These are phyloP conservation scores for Diabrotica virgifera DNA, from an alignment of 1,140 invertebrate species.

Conservation along the genomic window DNA sequence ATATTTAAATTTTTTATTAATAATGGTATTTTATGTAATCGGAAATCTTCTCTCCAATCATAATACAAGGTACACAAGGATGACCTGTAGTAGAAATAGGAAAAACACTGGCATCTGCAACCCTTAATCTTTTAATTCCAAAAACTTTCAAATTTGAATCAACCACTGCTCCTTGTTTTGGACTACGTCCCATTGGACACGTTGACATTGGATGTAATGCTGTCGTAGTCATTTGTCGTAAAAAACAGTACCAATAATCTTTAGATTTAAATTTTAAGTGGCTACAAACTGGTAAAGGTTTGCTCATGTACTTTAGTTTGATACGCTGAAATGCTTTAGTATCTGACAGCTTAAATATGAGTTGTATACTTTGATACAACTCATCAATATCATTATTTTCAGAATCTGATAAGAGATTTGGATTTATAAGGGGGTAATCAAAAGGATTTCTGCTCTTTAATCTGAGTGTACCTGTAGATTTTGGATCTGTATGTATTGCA, in stretches of 20 bases:
- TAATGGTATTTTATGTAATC: slow-evolving; percentile 64
- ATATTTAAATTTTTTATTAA: not conserved
- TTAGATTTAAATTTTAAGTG: slow-evolving; percentile 8
- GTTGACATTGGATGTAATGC: slow-evolving; percentile 43
- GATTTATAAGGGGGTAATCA: slow-evolving; percentile 72
- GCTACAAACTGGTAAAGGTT: slow-evolving; percentile 5
- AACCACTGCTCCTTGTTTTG: slow-evolving; percentile 26
- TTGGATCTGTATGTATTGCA: slow-evolving; percentile 57
- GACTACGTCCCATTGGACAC: slow-evolving; percentile 38
- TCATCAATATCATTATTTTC: slow-evolving; percentile 67
- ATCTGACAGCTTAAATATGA: not conserved
- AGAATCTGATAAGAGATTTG: slow-evolving; percentile 65
- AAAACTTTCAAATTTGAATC: slow-evolving; percentile 30
- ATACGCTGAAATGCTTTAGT: not conserved
- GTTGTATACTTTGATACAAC: slow-evolving; percentile 56
- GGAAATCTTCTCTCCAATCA: slow-evolving; percentile 82
- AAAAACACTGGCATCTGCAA: slow-evolving; percentile 41
- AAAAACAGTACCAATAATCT: slow-evolving; percentile 42
- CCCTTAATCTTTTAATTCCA: slow-evolving; percentile 34
- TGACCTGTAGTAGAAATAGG: slow-evolving; percentile 44
- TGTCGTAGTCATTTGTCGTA: slow-evolving; percentile 33
- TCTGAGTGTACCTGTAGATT: slow-evolving; percentile 69
- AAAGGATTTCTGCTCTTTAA: slow-evolving; percentile 66
- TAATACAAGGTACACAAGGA: slow-evolving; percentile 64
- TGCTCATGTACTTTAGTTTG: not conserved